These are phyloP conservation scores for Tetraneura akinire DNA, from an alignment of 1,140 invertebrate genomes.

Conservation along the genomic window DNA sequence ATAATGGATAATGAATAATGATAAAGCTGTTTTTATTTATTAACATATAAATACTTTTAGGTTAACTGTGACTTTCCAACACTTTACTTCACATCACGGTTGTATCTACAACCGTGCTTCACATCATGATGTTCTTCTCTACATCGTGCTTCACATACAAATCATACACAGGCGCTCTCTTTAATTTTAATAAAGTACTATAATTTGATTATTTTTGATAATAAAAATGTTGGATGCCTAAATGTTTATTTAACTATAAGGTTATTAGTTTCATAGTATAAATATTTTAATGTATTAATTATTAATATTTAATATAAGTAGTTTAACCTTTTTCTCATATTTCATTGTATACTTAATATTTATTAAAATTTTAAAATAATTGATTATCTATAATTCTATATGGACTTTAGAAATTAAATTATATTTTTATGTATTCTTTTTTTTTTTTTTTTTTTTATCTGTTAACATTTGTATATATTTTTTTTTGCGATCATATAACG, in stretches of 20 bases:
- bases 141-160: background rate
- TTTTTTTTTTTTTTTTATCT: background rate
- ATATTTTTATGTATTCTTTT: background rate
- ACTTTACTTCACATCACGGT: too few relatives aligned
- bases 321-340: conserved; percentile 19
- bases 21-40: conserved; percentile 42
- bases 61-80: conserved; percentile 20
- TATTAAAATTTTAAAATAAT: background rate
- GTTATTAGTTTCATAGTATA: too few relatives aligned
- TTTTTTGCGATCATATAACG: conserved; percentile 49
- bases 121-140: too few relatives aligned
- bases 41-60: background rate
- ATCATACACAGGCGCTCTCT: conserved; percentile 11
- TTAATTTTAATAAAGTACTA: conserved; percentile 9
- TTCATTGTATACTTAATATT: background rate
- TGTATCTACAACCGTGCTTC: too few relatives aligned
- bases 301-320: background rate
- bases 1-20: conserved; percentile 2
- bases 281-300: background rate
- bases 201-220: conserved; percentile 36
- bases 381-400: background rate
- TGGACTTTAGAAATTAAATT: background rate
- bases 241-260: background rate
- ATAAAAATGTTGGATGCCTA: background rate
- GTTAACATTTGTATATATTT: conserved; percentile 19